phyloP scores from a whole-genome alignment of 1,140 invertebrate species.

The Sipha flava region DNA sequence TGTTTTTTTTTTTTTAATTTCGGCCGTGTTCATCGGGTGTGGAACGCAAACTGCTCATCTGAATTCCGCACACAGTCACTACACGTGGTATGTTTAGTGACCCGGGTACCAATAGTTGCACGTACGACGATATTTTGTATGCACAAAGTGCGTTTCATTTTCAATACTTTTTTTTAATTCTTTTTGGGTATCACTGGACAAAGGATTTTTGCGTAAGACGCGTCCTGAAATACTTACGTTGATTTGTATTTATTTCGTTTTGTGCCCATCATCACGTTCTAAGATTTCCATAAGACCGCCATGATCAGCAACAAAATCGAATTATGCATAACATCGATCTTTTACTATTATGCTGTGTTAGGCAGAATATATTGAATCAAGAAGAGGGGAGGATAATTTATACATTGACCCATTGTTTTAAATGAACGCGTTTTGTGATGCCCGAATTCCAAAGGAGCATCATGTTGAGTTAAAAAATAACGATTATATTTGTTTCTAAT shows the following conservation, averaged over 20 bases:
- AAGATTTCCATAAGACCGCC: not conserved
- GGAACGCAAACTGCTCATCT: not conserved
- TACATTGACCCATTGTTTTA: not conserved
- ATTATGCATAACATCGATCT: conserved; percentile 15
- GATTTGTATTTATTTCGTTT: not conserved
- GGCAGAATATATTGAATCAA: not conserved
- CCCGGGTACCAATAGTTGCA: conserved; percentile 18
- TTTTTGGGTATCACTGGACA: not conserved
- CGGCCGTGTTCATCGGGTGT: not conserved
- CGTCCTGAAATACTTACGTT: not conserved
- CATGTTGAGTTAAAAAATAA: not conserved
- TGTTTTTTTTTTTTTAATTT: not conserved
- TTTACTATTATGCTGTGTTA: not conserved
- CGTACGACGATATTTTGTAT: not conserved
- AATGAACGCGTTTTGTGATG: not conserved
- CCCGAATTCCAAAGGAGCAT: not conserved
- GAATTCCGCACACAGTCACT: not conserved
- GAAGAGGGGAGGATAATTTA: not conserved
- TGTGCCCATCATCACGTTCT: not conserved
- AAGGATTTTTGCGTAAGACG: conserved; percentile 11
- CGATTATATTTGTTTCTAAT: too few relatives aligned
- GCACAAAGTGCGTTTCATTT: not conserved
- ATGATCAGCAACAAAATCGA: conserved; percentile 8
- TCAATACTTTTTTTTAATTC: not conserved
- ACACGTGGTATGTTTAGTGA: not conserved